Base-by-base conservation (phyloP, 2,113 vertebrate genomes). In the Cranoglanis bouderius region DNA sequence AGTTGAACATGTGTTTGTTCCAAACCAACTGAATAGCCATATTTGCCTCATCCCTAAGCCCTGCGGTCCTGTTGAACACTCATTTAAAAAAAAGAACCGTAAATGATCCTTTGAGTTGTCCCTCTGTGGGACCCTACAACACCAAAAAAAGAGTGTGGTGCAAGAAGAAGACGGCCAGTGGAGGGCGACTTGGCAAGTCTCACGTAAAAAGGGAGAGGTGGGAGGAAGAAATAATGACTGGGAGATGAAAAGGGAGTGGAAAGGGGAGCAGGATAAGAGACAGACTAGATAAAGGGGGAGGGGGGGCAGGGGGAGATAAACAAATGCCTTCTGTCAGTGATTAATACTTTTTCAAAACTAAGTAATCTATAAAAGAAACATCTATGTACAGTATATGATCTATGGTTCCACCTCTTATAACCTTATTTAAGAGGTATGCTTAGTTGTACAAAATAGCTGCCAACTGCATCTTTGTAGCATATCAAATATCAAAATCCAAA, bases 241-340 rank as follows among this genome's bases (percentile, higher is more conserved):
- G 92, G 91, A 92, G 91, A 92, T 91, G 88, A 90, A 90, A 87
- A 88, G 90, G 89, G 67, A 4, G 43, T 70, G 65, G 46, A 85
- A 85, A 85, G 10, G 14, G 65, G 49, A 74, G 84, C 1, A 26
- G 21, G 40, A 49, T 88, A 82, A 85, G n/a, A 85, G 65, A 14
- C 14, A 61, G 78, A 83, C 67, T 14, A 35, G 70, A 67, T 80
- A 46, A 26, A 19, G 43, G 12, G 80, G 8, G 2, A 51, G 65
- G n/a, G n/a, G n/a, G n/a, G n/a, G n/a, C n/a, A n/a, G n/a, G n/a
- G n/a, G n/a, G 43, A n/a, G 65, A 80, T 85, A 53, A 74, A n/a
- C 32, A 38, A 82, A 16, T 13, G 0, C 24, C 49, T 81, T 81
- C 16, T 9, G 49, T 9, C 49, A 18, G 77, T 8, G 49, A 32